Percentiles rank a stretch among this genome's conserved stretches.
phyloP scores from a whole-genome alignment of 2,888 invertebrate species.

The Drosophila tripunctata region DNA sequence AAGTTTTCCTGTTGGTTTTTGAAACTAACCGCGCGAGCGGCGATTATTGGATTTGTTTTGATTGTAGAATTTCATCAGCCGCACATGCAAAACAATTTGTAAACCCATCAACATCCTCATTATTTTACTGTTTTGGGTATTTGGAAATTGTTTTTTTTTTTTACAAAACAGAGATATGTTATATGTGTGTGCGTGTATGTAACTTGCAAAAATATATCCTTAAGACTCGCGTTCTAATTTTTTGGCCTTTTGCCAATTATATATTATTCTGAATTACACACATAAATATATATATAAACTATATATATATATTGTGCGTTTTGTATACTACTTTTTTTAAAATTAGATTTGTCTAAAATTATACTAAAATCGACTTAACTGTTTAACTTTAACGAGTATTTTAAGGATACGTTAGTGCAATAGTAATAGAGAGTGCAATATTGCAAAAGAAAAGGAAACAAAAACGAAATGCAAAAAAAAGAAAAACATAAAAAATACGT shows the following conservation, averaged over 20 bases:
- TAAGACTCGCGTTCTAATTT: constrained; percentile 38
- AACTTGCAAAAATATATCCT: constrained; percentile 22
- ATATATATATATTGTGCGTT: constrained; percentile 28
- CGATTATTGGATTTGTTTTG: neutral
- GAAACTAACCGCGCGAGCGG: neutral
- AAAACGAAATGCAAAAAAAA: too few species aligned
- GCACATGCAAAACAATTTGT: too few species aligned
- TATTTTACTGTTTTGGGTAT: too few species aligned
- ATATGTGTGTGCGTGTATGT: too few species aligned
- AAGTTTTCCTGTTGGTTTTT: too few species aligned
- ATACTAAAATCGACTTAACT: constrained; percentile 33
- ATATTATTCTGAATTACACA: constrained; percentile 19
- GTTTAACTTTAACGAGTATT: constrained; percentile 40
- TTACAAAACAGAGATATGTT: too few species aligned
- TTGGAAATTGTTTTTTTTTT: too few species aligned
- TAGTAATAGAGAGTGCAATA: constrained; percentile 53
- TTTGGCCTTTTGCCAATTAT: constrained; percentile 34
- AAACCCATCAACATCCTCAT: neutral
- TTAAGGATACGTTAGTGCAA: constrained; percentile 53
- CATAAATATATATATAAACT: constrained; percentile 1
- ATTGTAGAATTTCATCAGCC: constrained; percentile 35
- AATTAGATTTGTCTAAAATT: constrained; percentile 23
- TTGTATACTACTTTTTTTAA: constrained; percentile 12
- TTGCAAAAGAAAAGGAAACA: constrained; percentile 12
- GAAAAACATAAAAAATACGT: neutral